phyloP scores from a whole-genome alignment of 2,797 vertebrate species.

The Sebastes cheni region DNA sequence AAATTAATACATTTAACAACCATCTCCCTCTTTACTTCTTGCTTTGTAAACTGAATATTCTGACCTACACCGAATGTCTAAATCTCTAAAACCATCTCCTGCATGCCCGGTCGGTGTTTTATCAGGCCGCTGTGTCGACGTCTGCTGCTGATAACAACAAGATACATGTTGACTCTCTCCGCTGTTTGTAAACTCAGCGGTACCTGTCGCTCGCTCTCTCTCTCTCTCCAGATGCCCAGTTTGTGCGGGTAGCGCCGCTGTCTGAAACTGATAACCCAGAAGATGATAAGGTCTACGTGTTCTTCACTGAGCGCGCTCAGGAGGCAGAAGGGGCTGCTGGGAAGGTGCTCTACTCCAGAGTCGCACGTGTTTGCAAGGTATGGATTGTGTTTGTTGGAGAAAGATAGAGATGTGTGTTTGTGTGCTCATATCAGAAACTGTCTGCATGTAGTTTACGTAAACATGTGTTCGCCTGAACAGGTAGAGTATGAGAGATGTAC shows the following conservation, averaged over 20 bases:
- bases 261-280: slow-evolving; percentile 88
- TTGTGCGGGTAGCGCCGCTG: slow-evolving; percentile 85
- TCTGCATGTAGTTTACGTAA: slow-evolving; percentile 40
- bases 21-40: not conserved
- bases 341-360: slow-evolving; percentile 85
- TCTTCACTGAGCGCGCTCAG: slow-evolving; percentile 87
- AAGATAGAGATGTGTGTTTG: slow-evolving; percentile 28
- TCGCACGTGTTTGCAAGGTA: slow-evolving; percentile 87
- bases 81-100: slow-evolving; percentile 30
- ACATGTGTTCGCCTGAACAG: slow-evolving; percentile 9
- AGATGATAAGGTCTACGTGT: slow-evolving; percentile 87
- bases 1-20: not conserved
- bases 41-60: slow-evolving; percentile 35
- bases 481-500: not conserved
- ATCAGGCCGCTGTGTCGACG: slow-evolving; percentile 33
- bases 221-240: slow-evolving; percentile 79
- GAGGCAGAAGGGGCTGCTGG: slow-evolving; percentile 83
- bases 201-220: not conserved
- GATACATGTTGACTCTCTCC: slow-evolving; percentile 42
- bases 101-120: slow-evolving; percentile 25
- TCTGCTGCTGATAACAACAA: slow-evolving; percentile 57
- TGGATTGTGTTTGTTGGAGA: slow-evolving; percentile 4
- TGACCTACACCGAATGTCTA: slow-evolving; percentile 4
- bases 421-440: slow-evolving; percentile 10
- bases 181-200: slow-evolving; percentile 46